phyloP scores from a whole-genome alignment of 2,888 invertebrate species.

The Abscondita cerata region DNA sequence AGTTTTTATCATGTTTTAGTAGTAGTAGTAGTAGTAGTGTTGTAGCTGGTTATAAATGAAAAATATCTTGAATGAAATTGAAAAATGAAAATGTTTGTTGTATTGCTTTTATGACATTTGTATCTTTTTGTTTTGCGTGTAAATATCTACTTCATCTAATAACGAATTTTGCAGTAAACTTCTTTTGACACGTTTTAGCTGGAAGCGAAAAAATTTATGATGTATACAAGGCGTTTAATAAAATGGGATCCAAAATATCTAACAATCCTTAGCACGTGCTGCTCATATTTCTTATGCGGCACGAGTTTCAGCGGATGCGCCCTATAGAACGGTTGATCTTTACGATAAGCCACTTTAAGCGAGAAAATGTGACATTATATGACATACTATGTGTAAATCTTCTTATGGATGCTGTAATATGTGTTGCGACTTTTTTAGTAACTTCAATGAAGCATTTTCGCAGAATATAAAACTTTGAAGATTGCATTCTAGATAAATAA shows the following conservation, averaged over 20 bases:
- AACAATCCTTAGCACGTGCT: conserved; percentile 29
- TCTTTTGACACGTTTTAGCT: conserved; percentile 6
- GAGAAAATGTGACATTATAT: conserved; percentile 35
- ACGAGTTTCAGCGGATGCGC: conserved; percentile 25
- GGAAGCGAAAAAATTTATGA: conserved; percentile 6
- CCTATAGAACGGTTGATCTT: conserved; percentile 34
- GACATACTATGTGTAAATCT: conserved; percentile 27
- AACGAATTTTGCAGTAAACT: neutral
- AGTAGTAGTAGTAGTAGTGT: no score
- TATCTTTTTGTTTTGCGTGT: no score
- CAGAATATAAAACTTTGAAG: no score
- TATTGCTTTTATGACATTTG: no score
- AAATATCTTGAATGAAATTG: no score
- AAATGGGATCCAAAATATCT: conserved; percentile 10
- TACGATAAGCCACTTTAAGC: conserved; percentile 41
- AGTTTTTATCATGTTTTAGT: no score
- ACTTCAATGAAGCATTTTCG: no score
- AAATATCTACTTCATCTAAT: neutral
- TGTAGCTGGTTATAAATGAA: no score
- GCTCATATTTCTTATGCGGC: conserved; percentile 30
- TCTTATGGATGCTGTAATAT: conserved; percentile 16
- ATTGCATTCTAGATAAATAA: no score
- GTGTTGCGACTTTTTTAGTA: conserved; percentile 3
- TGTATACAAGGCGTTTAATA: conserved; percentile 13
- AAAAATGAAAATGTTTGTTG: no score